Percentiles rank a stretch among this genome's conserved stretches.
phyloP scores from a whole-genome alignment of 2,797 vertebrate genomes.

The Paramormyrops hopkinsi region DNA sequence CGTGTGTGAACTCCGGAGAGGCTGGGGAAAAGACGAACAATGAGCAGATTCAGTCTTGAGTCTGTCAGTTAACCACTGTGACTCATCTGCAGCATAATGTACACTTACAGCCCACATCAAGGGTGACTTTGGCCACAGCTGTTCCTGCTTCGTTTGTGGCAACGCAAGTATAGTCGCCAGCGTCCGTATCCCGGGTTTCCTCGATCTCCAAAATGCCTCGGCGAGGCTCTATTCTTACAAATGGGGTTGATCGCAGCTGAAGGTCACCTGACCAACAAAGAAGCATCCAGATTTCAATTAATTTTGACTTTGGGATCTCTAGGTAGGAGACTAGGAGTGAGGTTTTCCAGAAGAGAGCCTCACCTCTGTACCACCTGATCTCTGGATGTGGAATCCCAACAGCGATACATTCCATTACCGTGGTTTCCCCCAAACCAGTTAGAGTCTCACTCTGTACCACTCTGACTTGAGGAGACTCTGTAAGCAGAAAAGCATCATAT shows the following conservation, averaged over 20 bases:
- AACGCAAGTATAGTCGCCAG: conserved; percentile 85
- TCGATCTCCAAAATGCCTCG: conserved; percentile 77
- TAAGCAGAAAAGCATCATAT: background rate
- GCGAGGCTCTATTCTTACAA: conserved; percentile 63
- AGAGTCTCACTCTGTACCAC: conserved; percentile 73
- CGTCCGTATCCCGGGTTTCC: conserved; percentile 73
- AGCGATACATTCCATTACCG: conserved; percentile 78
- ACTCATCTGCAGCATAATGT: background rate
- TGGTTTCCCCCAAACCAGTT: conserved; percentile 76
- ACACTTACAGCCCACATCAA: conserved; percentile 87
- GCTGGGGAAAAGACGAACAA: conserved; percentile 53
- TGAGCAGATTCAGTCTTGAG: background rate
- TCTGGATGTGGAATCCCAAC: conserved; percentile 79
- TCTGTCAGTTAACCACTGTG: background rate
- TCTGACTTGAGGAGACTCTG: conserved; percentile 78
- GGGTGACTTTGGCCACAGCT: conserved; percentile 72
- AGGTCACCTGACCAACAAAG: conserved; percentile 64
- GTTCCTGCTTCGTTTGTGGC: conserved; percentile 80
- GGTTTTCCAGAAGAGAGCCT: background rate
- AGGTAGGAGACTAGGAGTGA: background rate
- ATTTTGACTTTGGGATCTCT: background rate
- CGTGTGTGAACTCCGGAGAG: conserved; percentile 72
- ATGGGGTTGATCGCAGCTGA: conserved; percentile 68
- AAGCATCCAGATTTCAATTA: background rate
- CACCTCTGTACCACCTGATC: conserved; percentile 95